These are phyloP conservation scores for Harlomillsia oculata DNA, from an alignment of 1,140 invertebrate genomes.

Conservation along the genomic window DNA sequence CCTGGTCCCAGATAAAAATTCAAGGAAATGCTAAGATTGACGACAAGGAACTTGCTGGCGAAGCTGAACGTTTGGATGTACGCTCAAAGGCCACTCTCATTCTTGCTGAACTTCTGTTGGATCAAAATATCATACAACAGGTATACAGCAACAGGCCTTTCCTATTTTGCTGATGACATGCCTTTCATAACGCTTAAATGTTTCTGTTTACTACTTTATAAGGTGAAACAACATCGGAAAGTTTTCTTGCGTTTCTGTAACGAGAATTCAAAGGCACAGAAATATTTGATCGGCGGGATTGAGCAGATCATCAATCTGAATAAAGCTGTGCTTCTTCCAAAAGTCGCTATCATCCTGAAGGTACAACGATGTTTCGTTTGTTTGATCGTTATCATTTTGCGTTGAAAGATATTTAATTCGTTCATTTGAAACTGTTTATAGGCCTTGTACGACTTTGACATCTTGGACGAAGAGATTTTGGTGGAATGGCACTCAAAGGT, in stretches of 20 bases:
- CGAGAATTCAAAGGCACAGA: conserved; percentile 82
- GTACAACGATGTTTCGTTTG: too few species aligned
- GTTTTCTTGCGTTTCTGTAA: conserved; percentile 76
- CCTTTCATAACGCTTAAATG: too few species aligned
- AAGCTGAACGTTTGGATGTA: conserved; percentile 92
- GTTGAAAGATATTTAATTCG: background rate
- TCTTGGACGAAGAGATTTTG: conserved; percentile 85
- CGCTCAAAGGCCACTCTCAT: conserved; percentile 87
- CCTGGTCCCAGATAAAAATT: too few species aligned
- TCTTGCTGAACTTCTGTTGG: conserved; percentile 84
- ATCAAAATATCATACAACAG: conserved; percentile 70
- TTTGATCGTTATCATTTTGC: too few species aligned
- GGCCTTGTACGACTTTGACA: conserved; percentile 87
- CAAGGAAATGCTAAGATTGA: conserved; percentile 38
- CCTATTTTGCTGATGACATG: too few species aligned
- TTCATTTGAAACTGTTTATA: conserved; percentile 40
- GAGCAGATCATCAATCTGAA: conserved; percentile 85
- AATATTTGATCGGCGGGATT: conserved; percentile 87
- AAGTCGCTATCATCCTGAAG: conserved; percentile 84
- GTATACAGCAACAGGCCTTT: conserved; percentile 40
- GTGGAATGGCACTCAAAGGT: conserved; percentile 92
- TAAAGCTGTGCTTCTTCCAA: conserved; percentile 66
- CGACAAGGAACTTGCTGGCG: conserved; percentile 77
- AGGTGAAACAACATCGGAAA: conserved; percentile 53
- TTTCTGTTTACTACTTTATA: conserved; percentile 14